A percentile compares a stretch with the other conserved stretches of the same genome.
Evolutionary conservation across 2,888 invertebrate genomes (phyloP).

Genomic region (Sinotaia quadrata): DNA sequence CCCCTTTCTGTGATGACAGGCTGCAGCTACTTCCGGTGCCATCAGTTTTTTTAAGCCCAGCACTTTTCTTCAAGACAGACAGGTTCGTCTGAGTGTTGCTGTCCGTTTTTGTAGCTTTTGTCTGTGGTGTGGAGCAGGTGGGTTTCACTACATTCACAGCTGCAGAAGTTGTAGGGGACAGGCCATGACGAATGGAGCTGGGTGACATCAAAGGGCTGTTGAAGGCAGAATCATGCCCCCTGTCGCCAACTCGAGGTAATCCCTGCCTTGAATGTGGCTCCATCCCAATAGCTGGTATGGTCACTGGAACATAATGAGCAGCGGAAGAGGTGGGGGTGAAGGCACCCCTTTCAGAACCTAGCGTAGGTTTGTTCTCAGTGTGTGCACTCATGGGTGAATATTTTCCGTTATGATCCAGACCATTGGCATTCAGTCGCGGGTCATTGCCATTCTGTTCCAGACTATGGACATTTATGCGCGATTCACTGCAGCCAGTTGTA

Average conservation of each 20-base stretch:
- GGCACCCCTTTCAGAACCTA: constrained; percentile 29
- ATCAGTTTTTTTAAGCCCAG: constrained; percentile 35
- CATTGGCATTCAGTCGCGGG: constrained; percentile 34
- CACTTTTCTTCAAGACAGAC: constrained; percentile 57
- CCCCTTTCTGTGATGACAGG: too few species aligned
- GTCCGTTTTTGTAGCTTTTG: constrained; percentile 54
- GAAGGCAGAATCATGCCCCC: constrained; percentile 24
- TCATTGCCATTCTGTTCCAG: constrained; percentile 32
- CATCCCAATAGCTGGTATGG: constrained; percentile 34
- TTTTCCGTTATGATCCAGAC: constrained; percentile 23
- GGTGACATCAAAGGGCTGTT: constrained; percentile 41
- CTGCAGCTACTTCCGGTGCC: not conserved
- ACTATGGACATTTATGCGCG: too few species aligned
- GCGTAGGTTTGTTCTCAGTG: constrained; percentile 31
- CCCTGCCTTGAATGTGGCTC: constrained; percentile 20
- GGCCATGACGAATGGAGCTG: constrained; percentile 35
- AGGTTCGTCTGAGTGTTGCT: constrained; percentile 59
- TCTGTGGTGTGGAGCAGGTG: constrained; percentile 48
- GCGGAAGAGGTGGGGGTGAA: constrained; percentile 25
- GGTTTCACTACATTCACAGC: constrained; percentile 65
- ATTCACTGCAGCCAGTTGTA: too few species aligned
- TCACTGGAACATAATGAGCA: constrained; percentile 39
- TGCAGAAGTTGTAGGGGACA: constrained; percentile 40
- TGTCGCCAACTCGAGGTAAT: constrained; percentile 9
- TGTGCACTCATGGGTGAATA: constrained; percentile 34